Percentiles rank a stretch among this genome's conserved stretches.
Evolutionary conservation across 1,140 invertebrate genomes (phyloP).

Genomic region (Drosophila lini): DNA sequence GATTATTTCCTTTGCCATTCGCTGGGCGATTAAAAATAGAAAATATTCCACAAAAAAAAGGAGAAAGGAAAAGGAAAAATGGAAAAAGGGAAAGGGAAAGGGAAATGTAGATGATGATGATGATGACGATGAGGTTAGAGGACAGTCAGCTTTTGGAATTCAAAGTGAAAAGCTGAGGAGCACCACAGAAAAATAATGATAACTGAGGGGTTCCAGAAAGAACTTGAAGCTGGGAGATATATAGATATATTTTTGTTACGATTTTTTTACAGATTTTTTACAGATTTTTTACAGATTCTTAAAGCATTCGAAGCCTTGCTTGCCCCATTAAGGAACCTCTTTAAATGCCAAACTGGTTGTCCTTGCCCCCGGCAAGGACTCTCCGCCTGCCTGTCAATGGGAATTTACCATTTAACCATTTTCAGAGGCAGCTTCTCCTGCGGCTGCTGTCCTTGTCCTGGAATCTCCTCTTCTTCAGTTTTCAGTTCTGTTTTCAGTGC

Average conservation of each 20-base stretch:
- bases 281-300: neutral
- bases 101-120: constrained; percentile 2
- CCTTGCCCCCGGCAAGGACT: constrained; percentile 9
- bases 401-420: constrained; percentile 42
- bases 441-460: constrained; percentile 15
- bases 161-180: neutral
- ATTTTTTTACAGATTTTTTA: too few species aligned
- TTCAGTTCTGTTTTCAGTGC: constrained; percentile 1
- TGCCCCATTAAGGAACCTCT: neutral
- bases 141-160: neutral
- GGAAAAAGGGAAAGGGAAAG: neutral
- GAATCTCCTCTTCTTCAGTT: constrained; percentile 4
- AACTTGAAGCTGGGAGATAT: neutral
- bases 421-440: constrained; percentile 16
- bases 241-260: neutral
- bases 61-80: neutral
- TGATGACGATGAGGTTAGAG: neutral
- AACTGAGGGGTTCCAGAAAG: neutral
- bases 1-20: constrained; percentile 27
- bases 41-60: constrained; percentile 2
- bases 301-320: neutral
- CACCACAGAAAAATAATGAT: neutral
- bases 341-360: constrained; percentile 1
- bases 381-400: constrained; percentile 17
- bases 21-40: constrained; percentile 31